phyloP scores from a whole-genome alignment of 2,797 vertebrate genomes.

The Falco rusticolus region DNA sequence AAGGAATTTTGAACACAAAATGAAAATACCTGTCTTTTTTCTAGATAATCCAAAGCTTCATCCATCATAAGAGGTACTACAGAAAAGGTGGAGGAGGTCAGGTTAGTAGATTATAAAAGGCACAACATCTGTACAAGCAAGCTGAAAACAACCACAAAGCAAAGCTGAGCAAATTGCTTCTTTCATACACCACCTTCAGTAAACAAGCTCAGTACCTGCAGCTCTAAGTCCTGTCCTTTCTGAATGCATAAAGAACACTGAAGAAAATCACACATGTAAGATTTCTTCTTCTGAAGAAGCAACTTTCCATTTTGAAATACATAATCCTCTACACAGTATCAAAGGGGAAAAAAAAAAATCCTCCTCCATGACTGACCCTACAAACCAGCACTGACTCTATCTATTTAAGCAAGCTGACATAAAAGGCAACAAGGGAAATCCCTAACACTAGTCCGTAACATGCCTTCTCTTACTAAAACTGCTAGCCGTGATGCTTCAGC shows the following conservation, averaged over 20 bases:
- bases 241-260: not conserved
- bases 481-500: not conserved
- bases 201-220: not conserved
- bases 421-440: not conserved
- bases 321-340: not conserved
- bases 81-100: not conserved
- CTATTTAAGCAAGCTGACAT: not conserved
- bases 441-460: not conserved
- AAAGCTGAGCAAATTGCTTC: not conserved
- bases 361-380: not conserved
- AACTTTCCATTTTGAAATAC: not conserved
- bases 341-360: not conserved
- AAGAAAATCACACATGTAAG: accelerated
- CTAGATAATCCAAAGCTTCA: constrained; percentile 92
- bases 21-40: constrained; percentile 88
- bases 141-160: not conserved
- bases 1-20: not conserved
- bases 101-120: not conserved
- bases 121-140: not conserved
- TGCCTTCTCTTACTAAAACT: not conserved
- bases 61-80: constrained; percentile 97
- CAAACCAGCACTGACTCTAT: not conserved
- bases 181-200: not conserved
- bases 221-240: not conserved
- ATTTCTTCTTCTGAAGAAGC: not conserved